A percentile compares a stretch with the other conserved stretches of the same genome.
Conservation (phyloP, 2,113 vertebrate genomes). For the Alectura lathami region DNA sequence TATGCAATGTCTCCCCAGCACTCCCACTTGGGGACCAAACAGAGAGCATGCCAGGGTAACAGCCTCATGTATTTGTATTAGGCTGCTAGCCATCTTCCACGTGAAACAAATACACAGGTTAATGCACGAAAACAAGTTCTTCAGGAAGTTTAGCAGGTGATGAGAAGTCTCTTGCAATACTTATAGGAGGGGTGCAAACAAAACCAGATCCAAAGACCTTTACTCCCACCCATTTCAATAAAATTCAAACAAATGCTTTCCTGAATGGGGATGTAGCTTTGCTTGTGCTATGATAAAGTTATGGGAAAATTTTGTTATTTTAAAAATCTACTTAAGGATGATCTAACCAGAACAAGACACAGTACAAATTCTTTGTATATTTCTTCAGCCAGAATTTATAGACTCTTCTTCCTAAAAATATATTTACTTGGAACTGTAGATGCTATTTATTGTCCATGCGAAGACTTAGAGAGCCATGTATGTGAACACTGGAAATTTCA, state of each 20-base stretch:
- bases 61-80: neutral
- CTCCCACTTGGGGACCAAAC: neutral
- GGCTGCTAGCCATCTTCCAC: neutral
- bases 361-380: neutral
- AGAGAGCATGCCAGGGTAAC: neutral
- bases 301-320: neutral
- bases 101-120: neutral
- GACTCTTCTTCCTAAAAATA: neutral
- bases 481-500: neutral
- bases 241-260: neutral
- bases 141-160: neutral
- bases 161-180: neutral
- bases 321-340: neutral
- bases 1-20: neutral
- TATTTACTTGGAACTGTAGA: neutral
- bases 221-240: neutral
- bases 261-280: neutral
- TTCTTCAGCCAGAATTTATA: neutral
- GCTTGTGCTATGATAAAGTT: neutral
- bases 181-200: neutral
- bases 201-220: neutral
- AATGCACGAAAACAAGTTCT: neutral
- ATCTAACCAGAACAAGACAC: neutral
- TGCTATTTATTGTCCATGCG: neutral
- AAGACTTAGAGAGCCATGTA: neutral